Conservation (phyloP, 2,888 invertebrate species). For the Glyphotaelius pellucidus region DNA sequence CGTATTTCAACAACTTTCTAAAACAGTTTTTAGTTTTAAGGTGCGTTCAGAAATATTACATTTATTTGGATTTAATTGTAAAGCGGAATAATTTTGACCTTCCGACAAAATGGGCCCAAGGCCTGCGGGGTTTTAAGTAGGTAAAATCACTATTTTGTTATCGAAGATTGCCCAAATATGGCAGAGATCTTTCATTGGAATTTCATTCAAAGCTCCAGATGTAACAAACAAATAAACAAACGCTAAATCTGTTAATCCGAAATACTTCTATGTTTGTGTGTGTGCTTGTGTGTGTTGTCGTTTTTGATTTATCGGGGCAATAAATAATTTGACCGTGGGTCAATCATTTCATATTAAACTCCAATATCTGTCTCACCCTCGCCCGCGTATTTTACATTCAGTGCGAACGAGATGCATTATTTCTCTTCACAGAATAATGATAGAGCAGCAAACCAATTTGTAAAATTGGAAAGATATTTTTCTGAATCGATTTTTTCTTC, state of each 20-base stretch:
- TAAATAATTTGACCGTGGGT: slow-evolving; percentile 59
- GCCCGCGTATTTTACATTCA: not conserved
- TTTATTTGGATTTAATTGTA: too few relatives aligned
- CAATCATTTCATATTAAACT: slow-evolving; percentile 51
- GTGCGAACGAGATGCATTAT: slow-evolving; percentile 20
- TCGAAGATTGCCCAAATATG: not conserved
- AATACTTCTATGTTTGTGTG: not conserved
- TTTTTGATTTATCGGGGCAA: slow-evolving; percentile 60
- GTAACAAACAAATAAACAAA: not conserved
- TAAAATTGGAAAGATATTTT: slow-evolving; percentile 35
- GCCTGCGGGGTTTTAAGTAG: too few relatives aligned
- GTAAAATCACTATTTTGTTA: too few relatives aligned
- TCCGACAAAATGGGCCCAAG: too few relatives aligned
- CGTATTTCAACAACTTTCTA: too few relatives aligned
- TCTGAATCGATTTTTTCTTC: slow-evolving; percentile 25
- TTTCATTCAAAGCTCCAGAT: not conserved
- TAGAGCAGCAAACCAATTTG: slow-evolving; percentile 50
- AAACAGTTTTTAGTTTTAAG: too few relatives aligned
- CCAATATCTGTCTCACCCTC: slow-evolving; percentile 1
- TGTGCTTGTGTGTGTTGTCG: slow-evolving; percentile 40
- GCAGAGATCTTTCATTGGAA: not conserved
- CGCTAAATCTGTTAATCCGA: not conserved
- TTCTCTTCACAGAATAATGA: slow-evolving; percentile 29
- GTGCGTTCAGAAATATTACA: too few relatives aligned
- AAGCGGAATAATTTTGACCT: too few relatives aligned